phyloP scores from a whole-genome alignment of 2,888 invertebrate genomes.

The Eulithis prunata region DNA sequence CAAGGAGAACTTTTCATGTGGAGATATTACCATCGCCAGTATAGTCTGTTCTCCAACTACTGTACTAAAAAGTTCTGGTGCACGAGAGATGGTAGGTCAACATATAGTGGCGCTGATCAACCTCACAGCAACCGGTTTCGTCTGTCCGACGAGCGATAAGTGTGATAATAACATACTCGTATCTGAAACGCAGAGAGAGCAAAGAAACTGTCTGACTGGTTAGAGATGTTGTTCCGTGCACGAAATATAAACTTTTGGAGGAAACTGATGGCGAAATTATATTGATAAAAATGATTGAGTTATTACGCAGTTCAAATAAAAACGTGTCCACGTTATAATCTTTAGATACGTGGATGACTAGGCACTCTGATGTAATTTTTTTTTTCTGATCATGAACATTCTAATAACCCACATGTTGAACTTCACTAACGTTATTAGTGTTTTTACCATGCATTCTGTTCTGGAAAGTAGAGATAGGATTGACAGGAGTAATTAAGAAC shows the following conservation, averaged over 20 bases:
- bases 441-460: constrained; percentile 31
- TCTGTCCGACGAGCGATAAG: constrained; percentile 62
- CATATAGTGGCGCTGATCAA: constrained; percentile 53
- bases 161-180: constrained; percentile 63
- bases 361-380: constrained; percentile 15
- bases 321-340: constrained; percentile 4
- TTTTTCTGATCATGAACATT: constrained; percentile 23
- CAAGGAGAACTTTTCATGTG: constrained; percentile 33
- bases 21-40: constrained; percentile 31
- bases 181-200: constrained; percentile 43
- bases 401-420: constrained; percentile 22
- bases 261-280: background rate
- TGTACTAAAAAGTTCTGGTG: constrained; percentile 13
- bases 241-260: constrained; percentile 8
- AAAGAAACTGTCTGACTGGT: constrained; percentile 39
- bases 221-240: constrained; percentile 16
- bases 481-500: constrained; percentile 36
- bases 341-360: constrained; percentile 12
- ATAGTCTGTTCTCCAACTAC: constrained; percentile 20
- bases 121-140: constrained; percentile 74
- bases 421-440: constrained; percentile 27
- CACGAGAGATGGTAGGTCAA: constrained; percentile 38
- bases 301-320: constrained; percentile 4
- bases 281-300: background rate
- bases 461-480: constrained; percentile 32